Evolutionary conservation across 2,888 invertebrate genomes (phyloP).

Genomic region (Ichneumoninae sp.): DNA sequence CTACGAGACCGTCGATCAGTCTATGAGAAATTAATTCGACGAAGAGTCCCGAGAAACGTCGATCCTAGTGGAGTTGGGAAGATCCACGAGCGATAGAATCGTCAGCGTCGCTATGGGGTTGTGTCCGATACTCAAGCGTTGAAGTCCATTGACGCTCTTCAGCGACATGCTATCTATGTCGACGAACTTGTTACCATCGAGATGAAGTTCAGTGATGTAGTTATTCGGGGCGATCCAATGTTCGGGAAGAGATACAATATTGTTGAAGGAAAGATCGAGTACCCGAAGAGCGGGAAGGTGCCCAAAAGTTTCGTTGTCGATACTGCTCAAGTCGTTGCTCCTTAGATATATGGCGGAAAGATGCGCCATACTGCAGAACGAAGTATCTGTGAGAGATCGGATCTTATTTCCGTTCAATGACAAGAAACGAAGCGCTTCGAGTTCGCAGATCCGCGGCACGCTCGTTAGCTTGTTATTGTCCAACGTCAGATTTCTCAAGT

Average conservation of each 20-base stretch:
- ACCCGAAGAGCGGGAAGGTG: slow-evolving; percentile 18
- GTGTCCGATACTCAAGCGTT: background rate
- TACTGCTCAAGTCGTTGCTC: slow-evolving; percentile 1
- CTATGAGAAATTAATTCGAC: background rate
- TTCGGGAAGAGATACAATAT: background rate
- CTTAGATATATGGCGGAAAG: slow-evolving; percentile 18
- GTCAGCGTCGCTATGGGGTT: slow-evolving; percentile 11
- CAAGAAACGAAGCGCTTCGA: slow-evolving; percentile 16
- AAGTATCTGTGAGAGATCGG: background rate
- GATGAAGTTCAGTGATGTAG: background rate
- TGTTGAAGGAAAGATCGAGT: slow-evolving; percentile 31
- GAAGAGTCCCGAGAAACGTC: slow-evolving; percentile 13
- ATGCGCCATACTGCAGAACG: slow-evolving; percentile 30
- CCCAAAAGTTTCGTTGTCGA: slow-evolving; percentile 16
- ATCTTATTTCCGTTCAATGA: slow-evolving; percentile 21
- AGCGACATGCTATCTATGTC: slow-evolving; percentile 23
- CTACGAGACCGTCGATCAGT: too few species aligned
- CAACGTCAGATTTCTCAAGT: slow-evolving; percentile 21
- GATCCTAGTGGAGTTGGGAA: background rate
- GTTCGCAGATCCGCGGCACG: slow-evolving; percentile 17
- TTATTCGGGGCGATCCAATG: slow-evolving; percentile 15
- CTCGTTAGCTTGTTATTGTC: slow-evolving; percentile 3
- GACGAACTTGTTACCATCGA: slow-evolving; percentile 29
- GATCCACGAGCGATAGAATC: background rate
- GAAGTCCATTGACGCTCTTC: background rate